Percentiles rank a stretch among this genome's conserved stretches.
Conservation (phyloP, 2,113 vertebrate genomes). For the Leiothrix lutea region DNA sequence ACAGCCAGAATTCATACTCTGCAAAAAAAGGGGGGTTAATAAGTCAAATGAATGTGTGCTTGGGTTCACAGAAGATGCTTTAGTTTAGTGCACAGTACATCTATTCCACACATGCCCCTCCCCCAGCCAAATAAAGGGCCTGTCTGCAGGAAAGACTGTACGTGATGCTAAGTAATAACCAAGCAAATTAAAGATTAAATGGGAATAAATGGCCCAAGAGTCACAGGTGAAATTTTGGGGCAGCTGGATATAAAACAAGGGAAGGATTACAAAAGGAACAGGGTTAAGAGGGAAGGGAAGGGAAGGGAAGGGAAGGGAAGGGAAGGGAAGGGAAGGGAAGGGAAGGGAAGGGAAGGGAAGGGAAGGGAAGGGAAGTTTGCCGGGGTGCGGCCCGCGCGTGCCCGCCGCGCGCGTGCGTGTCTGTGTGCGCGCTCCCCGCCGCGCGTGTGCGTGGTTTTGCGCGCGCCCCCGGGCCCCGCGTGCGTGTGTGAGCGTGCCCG, state of each 20-base stretch:
- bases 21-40: neutral
- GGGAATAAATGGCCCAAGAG: neutral
- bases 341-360: too few species aligned
- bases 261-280: too few species aligned
- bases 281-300: neutral
- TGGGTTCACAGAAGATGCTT: neutral
- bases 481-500: too few species aligned
- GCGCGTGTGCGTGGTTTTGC: too few species aligned
- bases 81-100: neutral
- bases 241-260: neutral
- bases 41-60: neutral
- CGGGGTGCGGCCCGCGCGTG: too few species aligned
- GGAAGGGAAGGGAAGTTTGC: too few species aligned
- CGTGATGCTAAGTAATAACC: neutral
- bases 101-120: neutral
- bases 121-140: neutral
- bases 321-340: neutral
- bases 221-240: neutral
- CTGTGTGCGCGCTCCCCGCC: too few species aligned
- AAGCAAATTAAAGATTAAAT: neutral
- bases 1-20: neutral
- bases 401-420: too few species aligned
- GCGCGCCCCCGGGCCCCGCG: too few species aligned
- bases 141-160: neutral
- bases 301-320: fast-evolving